A percentile compares a stretch with the other conserved stretches of the same genome.
Evolutionary conservation across 1,140 invertebrate species (phyloP).

Genomic region (Magallana ariakensis): DNA sequence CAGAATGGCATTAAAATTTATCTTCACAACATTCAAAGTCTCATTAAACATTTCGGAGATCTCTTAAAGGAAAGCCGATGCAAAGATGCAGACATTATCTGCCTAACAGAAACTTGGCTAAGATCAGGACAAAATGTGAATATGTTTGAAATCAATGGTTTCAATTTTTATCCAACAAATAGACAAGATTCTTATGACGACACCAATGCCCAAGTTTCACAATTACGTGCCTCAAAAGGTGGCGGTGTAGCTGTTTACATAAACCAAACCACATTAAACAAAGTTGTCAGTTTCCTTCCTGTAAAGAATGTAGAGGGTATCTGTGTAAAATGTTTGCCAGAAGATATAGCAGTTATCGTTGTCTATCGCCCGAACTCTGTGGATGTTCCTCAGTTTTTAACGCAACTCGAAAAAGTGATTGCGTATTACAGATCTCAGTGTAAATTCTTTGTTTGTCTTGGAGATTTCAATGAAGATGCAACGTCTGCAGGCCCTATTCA

Average conservation of each 20-base stretch:
- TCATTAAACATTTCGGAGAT: background rate
- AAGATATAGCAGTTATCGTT: background rate
- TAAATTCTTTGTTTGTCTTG: background rate
- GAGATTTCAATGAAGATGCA: slow-evolving; percentile 51
- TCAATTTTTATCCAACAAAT: background rate
- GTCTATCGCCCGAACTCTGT: slow-evolving; percentile 29
- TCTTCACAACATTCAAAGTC: slow-evolving; percentile 25
- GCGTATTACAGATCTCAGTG: background rate
- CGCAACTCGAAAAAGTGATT: background rate
- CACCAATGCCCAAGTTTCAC: too few species aligned
- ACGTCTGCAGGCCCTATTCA: background rate
- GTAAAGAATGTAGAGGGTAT: background rate
- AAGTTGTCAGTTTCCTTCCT: background rate
- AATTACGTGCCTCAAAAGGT: background rate
- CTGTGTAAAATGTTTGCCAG: too few species aligned
- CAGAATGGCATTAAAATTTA: background rate
- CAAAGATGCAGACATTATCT: slow-evolving; percentile 33
- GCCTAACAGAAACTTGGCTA: slow-evolving; percentile 49
- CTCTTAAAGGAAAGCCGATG: background rate
- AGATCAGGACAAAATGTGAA: background rate
- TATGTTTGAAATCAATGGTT: background rate
- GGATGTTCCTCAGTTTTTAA: background rate
- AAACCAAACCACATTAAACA: background rate
- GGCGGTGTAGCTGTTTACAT: background rate
- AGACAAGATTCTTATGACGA: slow-evolving; percentile 14